Evolutionary conservation across 2,888 invertebrate genomes (phyloP), one percentile per base, ranked within the genome.

Genomic region (Abscondita cerata): DNA sequence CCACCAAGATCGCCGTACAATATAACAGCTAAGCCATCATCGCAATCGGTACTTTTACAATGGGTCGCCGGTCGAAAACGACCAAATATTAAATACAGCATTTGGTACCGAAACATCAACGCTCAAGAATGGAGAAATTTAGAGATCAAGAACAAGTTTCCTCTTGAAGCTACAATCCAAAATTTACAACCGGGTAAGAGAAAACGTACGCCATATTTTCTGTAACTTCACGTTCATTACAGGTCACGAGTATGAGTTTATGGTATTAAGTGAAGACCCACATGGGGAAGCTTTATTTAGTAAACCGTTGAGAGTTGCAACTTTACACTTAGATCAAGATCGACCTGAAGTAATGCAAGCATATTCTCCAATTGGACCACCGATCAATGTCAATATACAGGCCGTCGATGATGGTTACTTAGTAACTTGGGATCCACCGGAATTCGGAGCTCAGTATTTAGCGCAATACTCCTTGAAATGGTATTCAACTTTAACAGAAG

Each of bases 1-100:
- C 90, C 94, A 19, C 95, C 95, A n/a, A 89, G 94, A 73, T 94
- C 96, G 12, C 96, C 96, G 0, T 90, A 92, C 81, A 92, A 93
- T 81, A 85, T 97, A 41, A 87, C 89, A 16, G 94, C 93, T 16
- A 87, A 88, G 64, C 87, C 92, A 53, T 86, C 88, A 0, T 83
- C 85, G 64, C 85, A 85, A 70, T 87, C 90, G 53, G 89, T 95
- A 44, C 91, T 90, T 53, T 81, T 96, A 19, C 85, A 87, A 38
- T 96, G 96, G 96, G 84, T 89, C 67, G 92, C 95, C 38, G 93
- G 93, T 50, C 89, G 90, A 75, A 87, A 89, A 68, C 87, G 91
- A 12, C 87, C 89, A 12, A 89, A 90, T 70, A 88, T 91, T 69
- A 91, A 92, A 76, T 94, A 93, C 79, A 89, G 89, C 58, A 87